Percentiles rank a stretch among this genome's conserved stretches.
Evolutionary conservation across 2,888 invertebrate species (phyloP).

Genomic region (Synergus laeviventris): DNA sequence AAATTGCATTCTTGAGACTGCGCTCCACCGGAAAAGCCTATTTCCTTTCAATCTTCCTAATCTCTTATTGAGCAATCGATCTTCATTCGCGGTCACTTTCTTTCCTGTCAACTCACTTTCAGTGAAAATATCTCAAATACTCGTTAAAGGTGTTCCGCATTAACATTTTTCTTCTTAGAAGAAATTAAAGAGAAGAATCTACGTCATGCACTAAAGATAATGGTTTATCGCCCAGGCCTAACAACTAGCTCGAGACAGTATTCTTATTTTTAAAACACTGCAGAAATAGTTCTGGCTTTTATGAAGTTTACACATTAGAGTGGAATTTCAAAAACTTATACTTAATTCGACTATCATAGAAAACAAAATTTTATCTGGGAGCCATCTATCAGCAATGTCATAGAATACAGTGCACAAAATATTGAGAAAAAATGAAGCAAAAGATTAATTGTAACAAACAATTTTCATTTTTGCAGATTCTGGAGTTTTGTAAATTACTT

Average conservation of each 20-base stretch:
- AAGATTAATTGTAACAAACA: neutral
- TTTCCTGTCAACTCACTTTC: conserved; percentile 7
- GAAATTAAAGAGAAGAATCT: conserved; percentile 13
- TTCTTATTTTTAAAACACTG: neutral
- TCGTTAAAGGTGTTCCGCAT: neutral
- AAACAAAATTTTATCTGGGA: conserved; percentile 8
- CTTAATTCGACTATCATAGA: conserved; percentile 5
- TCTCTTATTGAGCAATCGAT: too few species aligned
- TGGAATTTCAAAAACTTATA: too few species aligned
- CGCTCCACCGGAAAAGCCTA: neutral
- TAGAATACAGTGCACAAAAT: too few species aligned
- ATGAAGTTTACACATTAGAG: too few species aligned
- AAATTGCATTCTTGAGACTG: neutral
- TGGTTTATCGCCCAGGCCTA: conserved; percentile 10
- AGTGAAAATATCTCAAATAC: neutral
- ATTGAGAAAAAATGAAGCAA: too few species aligned
- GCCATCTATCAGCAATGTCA: conserved; percentile 11
- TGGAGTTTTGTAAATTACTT: neutral
- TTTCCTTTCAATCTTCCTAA: neutral
- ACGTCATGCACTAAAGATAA: conserved; percentile 20
- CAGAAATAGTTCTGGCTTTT: too few species aligned
- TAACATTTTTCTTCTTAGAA: neutral
- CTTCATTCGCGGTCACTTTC: neutral
- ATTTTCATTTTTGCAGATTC: neutral
- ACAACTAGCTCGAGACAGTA: too few species aligned